These are phyloP conservation scores for Cenopis cana DNA, from an alignment of 2,888 invertebrate genomes.

Conservation along the genomic window DNA sequence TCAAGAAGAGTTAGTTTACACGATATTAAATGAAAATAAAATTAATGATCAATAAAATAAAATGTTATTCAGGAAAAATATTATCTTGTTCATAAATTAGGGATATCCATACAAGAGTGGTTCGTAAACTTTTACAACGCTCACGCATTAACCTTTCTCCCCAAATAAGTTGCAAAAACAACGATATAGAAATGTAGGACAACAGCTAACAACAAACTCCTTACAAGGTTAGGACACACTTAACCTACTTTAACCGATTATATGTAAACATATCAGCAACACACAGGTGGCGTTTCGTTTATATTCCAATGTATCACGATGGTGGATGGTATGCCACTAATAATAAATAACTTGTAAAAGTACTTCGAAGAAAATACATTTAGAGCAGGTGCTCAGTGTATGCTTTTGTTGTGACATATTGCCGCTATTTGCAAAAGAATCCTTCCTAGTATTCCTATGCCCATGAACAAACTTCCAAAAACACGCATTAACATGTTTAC, in stretches of 20 bases:
- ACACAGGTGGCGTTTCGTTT: not conserved
- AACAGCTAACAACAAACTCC: constrained; percentile 17
- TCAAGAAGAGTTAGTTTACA: too few species aligned
- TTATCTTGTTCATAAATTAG: not conserved
- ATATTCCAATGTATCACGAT: too few species aligned
- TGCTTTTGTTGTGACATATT: not conserved
- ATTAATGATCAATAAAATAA: too few species aligned
- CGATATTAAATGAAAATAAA: too few species aligned
- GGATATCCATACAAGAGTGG: not conserved
- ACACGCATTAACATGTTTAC: constrained; percentile 26
- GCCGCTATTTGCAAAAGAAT: not conserved
- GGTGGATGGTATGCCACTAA: too few species aligned
- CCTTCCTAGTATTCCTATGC: not conserved
- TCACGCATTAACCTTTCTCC: constrained; percentile 17
- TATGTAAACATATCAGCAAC: not conserved
- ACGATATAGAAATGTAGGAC: constrained; percentile 24
- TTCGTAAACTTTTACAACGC: not conserved
- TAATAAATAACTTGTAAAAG: not conserved
- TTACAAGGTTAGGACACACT: constrained; percentile 30
- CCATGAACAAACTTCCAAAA: constrained; percentile 11
- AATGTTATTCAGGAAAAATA: not conserved
- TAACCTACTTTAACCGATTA: constrained; percentile 23
- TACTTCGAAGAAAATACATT: not conserved
- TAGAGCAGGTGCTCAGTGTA: not conserved
- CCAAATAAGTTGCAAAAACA: constrained; percentile 13